Conservation (phyloP, 2,113 vertebrate species). For the Otolemur garnettii region DNA sequence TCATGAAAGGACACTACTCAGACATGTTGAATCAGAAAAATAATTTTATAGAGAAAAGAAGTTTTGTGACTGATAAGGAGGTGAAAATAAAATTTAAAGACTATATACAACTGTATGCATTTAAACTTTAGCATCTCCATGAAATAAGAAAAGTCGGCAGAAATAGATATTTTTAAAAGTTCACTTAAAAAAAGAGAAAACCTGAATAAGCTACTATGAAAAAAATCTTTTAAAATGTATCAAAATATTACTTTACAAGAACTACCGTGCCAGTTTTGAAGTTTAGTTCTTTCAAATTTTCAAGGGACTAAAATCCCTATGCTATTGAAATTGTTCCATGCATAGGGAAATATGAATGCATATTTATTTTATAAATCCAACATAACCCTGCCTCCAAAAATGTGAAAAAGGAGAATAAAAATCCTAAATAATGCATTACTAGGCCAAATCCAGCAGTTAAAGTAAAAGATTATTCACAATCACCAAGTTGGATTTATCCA, state of each 20-base stretch:
- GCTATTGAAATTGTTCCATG: constrained; percentile 27
- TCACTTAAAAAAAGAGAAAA: constrained; percentile 20
- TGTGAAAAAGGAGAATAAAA: background rate
- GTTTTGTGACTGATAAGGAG: background rate
- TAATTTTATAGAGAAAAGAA: background rate
- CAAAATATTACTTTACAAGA: constrained; percentile 59
- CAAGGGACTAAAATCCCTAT: background rate
- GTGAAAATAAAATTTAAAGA: background rate
- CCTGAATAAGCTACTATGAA: background rate
- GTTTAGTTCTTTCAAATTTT: constrained; percentile 45
- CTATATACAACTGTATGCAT: background rate
- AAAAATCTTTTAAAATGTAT: constrained; percentile 9
- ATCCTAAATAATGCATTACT: background rate
- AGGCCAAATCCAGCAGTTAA: constrained; percentile 25
- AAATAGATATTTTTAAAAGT: background rate
- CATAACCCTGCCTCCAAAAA: constrained; percentile 17
- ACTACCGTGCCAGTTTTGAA: background rate
- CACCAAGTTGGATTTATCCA: background rate
- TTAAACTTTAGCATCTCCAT: background rate
- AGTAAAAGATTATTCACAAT: constrained; percentile 14
- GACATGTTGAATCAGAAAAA: background rate
- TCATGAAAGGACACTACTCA: background rate
- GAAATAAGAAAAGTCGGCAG: background rate
- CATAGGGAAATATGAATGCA: background rate
- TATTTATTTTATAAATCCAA: constrained; percentile 20